phyloP scores from a whole-genome alignment of 2,888 invertebrate species.

The Aphrophora alni region DNA sequence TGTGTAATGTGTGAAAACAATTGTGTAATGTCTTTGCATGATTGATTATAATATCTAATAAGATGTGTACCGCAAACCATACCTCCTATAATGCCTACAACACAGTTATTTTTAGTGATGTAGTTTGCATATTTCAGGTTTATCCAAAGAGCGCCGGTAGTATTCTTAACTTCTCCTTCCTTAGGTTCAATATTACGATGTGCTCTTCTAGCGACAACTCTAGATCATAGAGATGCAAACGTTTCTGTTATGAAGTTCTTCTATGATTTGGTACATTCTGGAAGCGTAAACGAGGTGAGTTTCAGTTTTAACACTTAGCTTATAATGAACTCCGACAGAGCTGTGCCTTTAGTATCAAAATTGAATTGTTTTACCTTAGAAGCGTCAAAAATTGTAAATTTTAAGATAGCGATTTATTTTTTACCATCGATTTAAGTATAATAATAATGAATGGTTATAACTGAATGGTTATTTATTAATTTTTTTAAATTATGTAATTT shows the following conservation, averaged over 20 bases:
- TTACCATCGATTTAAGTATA: too few relatives aligned
- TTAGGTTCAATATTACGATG: slow-evolving; percentile 80
- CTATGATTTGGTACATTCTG: slow-evolving; percentile 76
- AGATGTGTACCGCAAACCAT: too few relatives aligned
- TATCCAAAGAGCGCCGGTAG: slow-evolving; percentile 83
- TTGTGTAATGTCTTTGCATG: too few relatives aligned
- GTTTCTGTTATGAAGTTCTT: slow-evolving; percentile 97
- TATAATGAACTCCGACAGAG: neutral
- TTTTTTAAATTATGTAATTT: too few relatives aligned
- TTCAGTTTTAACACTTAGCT: neutral
- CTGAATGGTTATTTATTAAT: too few relatives aligned
- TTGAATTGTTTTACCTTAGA: too few relatives aligned
- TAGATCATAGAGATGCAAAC: slow-evolving; percentile 96
- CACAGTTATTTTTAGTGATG: neutral
- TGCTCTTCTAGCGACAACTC: slow-evolving; percentile 78
- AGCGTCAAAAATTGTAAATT: too few relatives aligned
- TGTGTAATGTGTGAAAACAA: too few relatives aligned
- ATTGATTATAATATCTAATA: too few relatives aligned
- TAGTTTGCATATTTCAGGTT: slow-evolving; percentile 63
- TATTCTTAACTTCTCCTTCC: slow-evolving; percentile 79
- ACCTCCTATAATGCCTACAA: neutral
- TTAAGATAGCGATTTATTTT: too few relatives aligned
- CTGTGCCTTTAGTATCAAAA: too few relatives aligned
- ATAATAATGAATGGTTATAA: too few relatives aligned
- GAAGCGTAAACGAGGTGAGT: slow-evolving; percentile 61